Conservation (phyloP, 2,797 vertebrate species). For the Pipistrellus pygmaeus region DNA sequence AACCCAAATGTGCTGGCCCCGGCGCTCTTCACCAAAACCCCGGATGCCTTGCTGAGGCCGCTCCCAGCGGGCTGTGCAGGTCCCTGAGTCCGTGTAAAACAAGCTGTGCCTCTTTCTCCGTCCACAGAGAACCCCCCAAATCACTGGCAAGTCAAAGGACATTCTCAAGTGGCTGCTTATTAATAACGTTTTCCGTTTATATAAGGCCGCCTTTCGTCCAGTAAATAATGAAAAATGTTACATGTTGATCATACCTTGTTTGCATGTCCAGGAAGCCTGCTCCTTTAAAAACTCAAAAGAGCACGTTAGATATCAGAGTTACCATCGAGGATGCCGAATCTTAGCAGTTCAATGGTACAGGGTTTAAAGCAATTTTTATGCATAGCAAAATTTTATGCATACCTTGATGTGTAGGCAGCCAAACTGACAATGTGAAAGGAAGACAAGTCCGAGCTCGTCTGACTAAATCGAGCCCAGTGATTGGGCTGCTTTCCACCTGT, state of each 20-base stretch:
- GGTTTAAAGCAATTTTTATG: background rate
- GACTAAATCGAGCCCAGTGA: background rate
- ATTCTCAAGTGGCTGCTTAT: constrained; percentile 85
- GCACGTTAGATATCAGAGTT: background rate
- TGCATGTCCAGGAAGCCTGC: too few species aligned
- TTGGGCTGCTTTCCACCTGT: background rate
- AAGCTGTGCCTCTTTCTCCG: constrained; percentile 52
- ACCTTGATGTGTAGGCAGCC: background rate
- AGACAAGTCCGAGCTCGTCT: constrained; percentile 20
- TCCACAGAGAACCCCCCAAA: constrained; percentile 53
- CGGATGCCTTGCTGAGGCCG: background rate
- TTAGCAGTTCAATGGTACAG: background rate
- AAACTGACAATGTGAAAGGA: background rate
- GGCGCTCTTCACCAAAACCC: constrained; percentile 17
- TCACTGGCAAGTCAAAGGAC: constrained; percentile 79
- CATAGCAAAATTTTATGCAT: background rate
- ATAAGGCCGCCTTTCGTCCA: constrained; percentile 81
- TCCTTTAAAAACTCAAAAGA: constrained; percentile 60
- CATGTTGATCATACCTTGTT: too few species aligned
- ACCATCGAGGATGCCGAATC: background rate
- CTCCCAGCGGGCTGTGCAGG: background rate
- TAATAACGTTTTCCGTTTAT: constrained; percentile 84
- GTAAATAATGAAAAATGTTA: too few species aligned
- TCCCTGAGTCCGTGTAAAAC: constrained; percentile 67
- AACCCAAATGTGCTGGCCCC: background rate